Conservation (phyloP, 2,888 invertebrate genomes). For the Sipha maydis region DNA sequence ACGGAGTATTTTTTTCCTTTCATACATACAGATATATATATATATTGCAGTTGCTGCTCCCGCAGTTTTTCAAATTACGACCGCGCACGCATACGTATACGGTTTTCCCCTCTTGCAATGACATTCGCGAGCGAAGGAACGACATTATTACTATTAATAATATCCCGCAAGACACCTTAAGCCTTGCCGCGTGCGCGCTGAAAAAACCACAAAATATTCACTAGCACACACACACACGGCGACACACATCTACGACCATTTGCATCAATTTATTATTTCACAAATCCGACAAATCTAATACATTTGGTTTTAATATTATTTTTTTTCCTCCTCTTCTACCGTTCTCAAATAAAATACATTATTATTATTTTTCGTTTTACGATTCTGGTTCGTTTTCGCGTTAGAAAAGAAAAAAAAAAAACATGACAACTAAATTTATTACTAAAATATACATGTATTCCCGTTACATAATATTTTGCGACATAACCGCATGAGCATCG, state of each 20-base stretch:
- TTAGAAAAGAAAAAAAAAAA: not conserved
- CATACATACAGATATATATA: not conserved
- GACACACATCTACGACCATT: not conserved
- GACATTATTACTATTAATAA: conserved; percentile 55
- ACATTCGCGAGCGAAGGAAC: conserved; percentile 45
- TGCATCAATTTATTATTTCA: conserved; percentile 26
- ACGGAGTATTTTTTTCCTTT: conserved; percentile 28
- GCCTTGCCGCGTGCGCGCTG: conserved; percentile 33
- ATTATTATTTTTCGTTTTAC: conserved; percentile 26
- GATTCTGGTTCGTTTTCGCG: conserved; percentile 49
- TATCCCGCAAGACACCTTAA: conserved; percentile 45
- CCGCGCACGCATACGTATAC: not conserved
- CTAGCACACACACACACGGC: not conserved
- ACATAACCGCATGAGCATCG: not conserved
- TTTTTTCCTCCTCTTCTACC: not conserved
- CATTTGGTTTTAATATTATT: conserved; percentile 12
- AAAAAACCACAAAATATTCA: conserved; percentile 12
- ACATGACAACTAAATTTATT: conserved; percentile 26
- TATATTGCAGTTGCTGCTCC: conserved; percentile 22
- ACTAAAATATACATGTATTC: not conserved
- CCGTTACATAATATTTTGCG: not conserved
- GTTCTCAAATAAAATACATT: conserved; percentile 15
- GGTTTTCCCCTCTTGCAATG: conserved; percentile 39
- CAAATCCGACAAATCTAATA: not conserved
- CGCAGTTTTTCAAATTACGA: conserved; percentile 62